Base-by-base conservation (phyloP, 2,888 invertebrate species). In the Noctua comes region DNA sequence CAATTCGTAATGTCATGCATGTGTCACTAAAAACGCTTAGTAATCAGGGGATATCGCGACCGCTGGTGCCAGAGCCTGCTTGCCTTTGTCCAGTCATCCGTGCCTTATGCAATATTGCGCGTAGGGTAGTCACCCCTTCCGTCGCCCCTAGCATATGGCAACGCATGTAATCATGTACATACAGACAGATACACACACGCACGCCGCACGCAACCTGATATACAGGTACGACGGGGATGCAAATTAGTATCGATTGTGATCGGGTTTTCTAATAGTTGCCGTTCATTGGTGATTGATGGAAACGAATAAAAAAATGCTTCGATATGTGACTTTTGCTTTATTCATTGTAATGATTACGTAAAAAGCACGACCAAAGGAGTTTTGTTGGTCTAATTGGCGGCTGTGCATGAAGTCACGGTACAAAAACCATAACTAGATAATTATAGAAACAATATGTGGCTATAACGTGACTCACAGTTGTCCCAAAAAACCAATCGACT, bases 11-110 rank as follows among this genome's bases (percentile, higher is more conserved):
- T 71, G 46, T 70, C 71, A 78, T 68, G 71, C 69, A 79, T 68
- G 73, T 80, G 64, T 75, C 43, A 69, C 51, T 76, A 73, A 83
- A 76, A 79, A 21, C 68, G 72, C 68, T 68, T 57, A 71, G 64
- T 88, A 83, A 79, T 86, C 68, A 77, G 79, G 88, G 89, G 79
- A 70, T 72, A 43, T 66, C 68, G 80, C 78, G 68, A 66, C 86
- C 80, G 81, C 65, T 70, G 78, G 83, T 83, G 71, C 80, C 76
- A 73, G 57, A 76, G 70, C n/a, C 76, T 70, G 72, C 86, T 79
- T 83, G 68, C 80, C 73, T 80, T 76, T 84, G 87, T 84, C 77
- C 85, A 87, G 87, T 76, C 87, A 81, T 48, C 76, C 87, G 65
- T 80, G 79, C 68, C 68, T 48, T 77, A 57, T 74, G 88, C 69